Percentiles rank a stretch among this genome's conserved stretches.
Conservation (phyloP, 1,140 invertebrate genomes). For the Philopotamus ludificatus region DNA sequence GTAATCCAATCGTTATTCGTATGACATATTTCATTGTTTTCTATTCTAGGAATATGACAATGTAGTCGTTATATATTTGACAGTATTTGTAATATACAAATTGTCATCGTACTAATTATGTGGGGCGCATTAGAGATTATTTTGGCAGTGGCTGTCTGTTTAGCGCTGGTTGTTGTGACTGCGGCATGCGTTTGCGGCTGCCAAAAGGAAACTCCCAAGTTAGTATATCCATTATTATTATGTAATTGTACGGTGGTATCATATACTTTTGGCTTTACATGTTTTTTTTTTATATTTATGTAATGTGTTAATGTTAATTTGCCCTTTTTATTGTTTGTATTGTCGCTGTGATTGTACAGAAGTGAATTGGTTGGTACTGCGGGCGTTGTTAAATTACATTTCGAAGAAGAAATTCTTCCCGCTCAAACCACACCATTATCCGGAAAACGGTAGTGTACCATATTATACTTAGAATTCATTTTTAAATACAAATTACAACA, state of each 20-base stretch:
- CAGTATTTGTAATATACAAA: not conserved
- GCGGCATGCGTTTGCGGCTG: conserved; percentile 54
- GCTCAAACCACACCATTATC: conserved; percentile 53
- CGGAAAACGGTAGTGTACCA: conserved; percentile 56
- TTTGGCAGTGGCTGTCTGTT: conserved; percentile 49
- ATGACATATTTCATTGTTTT: not conserved
- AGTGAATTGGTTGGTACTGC: conserved; percentile 56
- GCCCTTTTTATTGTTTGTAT: conserved; percentile 13
- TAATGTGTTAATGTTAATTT: conserved; percentile 9
- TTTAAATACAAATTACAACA: not conserved
- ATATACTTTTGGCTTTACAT: not conserved
- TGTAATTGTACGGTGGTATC: not conserved
- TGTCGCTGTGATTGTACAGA: conserved; percentile 49
- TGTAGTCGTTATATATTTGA: not conserved
- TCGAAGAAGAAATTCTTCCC: conserved; percentile 54
- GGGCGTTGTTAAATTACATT: conserved; percentile 55
- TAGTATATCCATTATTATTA: conserved; percentile 43
- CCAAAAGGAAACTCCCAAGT: conserved; percentile 55
- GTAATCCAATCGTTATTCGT: no score
- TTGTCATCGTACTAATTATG: conserved; percentile 14
- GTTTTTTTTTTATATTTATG: conserved; percentile 19
- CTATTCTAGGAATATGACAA: not conserved
- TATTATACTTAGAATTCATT: not conserved
- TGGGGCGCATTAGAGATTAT: conserved; percentile 46
- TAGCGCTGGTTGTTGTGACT: conserved; percentile 48